Percentiles rank a stretch among this genome's conserved stretches.
phyloP scores from a whole-genome alignment of 2,888 invertebrate genomes.

The Cetonia aurata region DNA sequence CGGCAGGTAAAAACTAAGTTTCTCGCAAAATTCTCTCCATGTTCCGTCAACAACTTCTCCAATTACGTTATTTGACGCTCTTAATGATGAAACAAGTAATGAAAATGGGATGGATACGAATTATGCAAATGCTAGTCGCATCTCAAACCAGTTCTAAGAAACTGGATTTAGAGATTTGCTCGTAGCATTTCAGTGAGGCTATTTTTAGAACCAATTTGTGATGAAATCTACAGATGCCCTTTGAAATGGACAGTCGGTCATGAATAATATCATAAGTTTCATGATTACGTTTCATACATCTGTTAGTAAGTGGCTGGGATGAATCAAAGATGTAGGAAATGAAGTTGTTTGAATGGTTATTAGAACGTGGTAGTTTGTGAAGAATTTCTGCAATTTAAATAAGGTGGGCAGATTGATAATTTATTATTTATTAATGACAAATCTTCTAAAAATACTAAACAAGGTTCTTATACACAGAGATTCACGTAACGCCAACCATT shows the following conservation, averaged over 20 bases:
- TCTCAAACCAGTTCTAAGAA: not conserved
- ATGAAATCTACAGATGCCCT: not conserved
- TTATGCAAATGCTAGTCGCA: not conserved
- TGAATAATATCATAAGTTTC: slow-evolving; percentile 12
- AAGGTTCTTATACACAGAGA: no score
- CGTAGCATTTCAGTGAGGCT: not conserved
- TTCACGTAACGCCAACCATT: no score
- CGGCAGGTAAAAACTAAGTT: no score
- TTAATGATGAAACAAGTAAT: no score
- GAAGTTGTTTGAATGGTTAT: no score
- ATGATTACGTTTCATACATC: slow-evolving; percentile 15
- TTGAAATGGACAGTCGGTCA: slow-evolving; percentile 5
- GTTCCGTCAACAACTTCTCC: no score
- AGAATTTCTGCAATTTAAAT: no score
- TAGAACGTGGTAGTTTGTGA: no score
- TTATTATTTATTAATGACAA: not conserved
- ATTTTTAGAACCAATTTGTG: slow-evolving; percentile 12
- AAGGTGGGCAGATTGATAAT: not conserved
- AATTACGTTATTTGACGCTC: no score
- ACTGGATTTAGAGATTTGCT: not conserved
- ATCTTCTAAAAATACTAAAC: no score
- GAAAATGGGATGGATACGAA: not conserved
- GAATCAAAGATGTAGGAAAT: no score
- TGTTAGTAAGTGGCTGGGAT: not conserved
- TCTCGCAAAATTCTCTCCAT: no score